Evolutionary conservation across 2,797 vertebrate genomes (phyloP), one percentile per base, ranked within the genome.

Genomic region (Pipistrellus pipistrellus): DNA sequence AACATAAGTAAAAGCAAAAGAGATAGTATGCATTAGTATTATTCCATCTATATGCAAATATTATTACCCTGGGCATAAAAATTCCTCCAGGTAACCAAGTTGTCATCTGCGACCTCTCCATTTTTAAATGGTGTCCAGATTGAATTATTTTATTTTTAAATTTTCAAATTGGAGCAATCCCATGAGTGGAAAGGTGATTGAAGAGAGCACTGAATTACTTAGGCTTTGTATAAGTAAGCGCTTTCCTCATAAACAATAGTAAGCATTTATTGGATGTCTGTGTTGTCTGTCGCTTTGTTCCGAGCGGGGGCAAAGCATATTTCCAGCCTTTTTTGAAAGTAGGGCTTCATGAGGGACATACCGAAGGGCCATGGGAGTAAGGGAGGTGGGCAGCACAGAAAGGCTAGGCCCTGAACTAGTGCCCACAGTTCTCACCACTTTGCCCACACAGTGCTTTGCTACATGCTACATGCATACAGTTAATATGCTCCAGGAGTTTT

Each of bases 1-100:
- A 95, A 80, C 11, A 17, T 76, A 85, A 88, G 20, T 77, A 85
- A 93, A 92, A 94, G 53, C 59, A 94, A 93, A 88, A 90, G 82
- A 38, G 23, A 68, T 71, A 85, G 21, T 62, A 35, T 76, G 23
- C 7, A 23, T 93, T 91, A 20, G 92, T 91, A 55, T 77, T 88
- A 84, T 82, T 85, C 23, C 21, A 87, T 91, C 84, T 85, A 23
- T 51, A 82, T 89, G 66, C 86, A 96, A 94, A 91, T 41, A 53
- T 35, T 53, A 48, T 32, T 76, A 77, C 51, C 32, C 35, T 55
- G 35, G 51, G 75, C 75, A 6, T 85, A 90, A 94, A 91, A 91
- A 68, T 85, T 76, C 17, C 10, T 76, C 76, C 44, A 89, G 55
- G 72, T 53, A 85, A 86, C 71, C 25, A 46, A 38, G 9, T n/a